These are phyloP conservation scores for Leptopilina syphax DNA, from an alignment of 2,888 invertebrate species.

Conservation along the genomic window DNA sequence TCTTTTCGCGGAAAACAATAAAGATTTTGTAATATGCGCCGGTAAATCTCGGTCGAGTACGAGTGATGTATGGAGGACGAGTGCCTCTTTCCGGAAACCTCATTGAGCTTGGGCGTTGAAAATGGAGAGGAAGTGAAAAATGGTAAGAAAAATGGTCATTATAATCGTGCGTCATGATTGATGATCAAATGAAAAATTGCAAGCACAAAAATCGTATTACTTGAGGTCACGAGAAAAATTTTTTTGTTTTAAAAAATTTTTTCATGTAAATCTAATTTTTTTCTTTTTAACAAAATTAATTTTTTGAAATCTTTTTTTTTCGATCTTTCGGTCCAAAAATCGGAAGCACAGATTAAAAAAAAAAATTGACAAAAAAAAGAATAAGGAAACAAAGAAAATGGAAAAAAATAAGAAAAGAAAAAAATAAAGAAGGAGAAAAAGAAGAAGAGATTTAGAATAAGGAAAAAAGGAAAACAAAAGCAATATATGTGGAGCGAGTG, in stretches of 20 bases:
- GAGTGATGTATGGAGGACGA: not conserved
- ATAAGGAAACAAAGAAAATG: too few relatives aligned
- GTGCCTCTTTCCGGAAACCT: conserved; percentile 21
- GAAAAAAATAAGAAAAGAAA: too few relatives aligned
- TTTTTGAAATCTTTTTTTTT: too few relatives aligned
- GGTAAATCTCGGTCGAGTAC: conserved; percentile 47
- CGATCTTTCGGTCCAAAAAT: too few relatives aligned
- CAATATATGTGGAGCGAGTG: conserved; percentile 7
- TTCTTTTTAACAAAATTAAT: too few relatives aligned
- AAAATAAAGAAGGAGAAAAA: not conserved
- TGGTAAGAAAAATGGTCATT: not conserved
- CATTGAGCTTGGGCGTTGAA: not conserved
- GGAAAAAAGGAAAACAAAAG: too few relatives aligned
- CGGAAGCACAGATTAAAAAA: too few relatives aligned
- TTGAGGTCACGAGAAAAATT: too few relatives aligned
- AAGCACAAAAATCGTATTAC: too few relatives aligned
- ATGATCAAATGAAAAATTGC: not conserved
- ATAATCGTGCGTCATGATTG: not conserved
- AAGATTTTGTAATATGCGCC: conserved; percentile 43
- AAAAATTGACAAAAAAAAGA: not conserved
- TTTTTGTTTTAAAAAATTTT: too few relatives aligned
- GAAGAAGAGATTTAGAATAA: not conserved
- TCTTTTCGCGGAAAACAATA: conserved; percentile 49
- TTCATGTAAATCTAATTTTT: too few relatives aligned
- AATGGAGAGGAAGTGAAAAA: not conserved